Evolutionary conservation across 1,140 invertebrate genomes (phyloP).

Genomic region (Brachionus plicatilis): DNA sequence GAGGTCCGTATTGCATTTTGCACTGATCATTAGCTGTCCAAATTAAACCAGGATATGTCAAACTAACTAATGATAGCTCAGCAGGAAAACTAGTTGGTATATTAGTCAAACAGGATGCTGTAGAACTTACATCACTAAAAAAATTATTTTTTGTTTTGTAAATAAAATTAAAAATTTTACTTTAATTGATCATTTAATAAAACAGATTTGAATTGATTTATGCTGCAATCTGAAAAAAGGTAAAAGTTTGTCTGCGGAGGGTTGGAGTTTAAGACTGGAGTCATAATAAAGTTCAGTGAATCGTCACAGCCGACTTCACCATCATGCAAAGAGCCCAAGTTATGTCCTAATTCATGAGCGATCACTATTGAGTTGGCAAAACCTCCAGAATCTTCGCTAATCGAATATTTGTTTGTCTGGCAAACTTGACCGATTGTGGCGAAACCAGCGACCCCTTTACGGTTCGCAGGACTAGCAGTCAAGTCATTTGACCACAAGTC

Average conservation of each 20-base stretch:
- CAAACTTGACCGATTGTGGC: not conserved
- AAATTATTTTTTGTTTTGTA: not conserved
- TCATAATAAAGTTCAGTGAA: not conserved
- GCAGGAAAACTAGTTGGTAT: not conserved
- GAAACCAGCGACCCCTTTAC: not conserved
- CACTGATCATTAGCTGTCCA: constrained; percentile 21
- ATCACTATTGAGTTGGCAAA: not conserved
- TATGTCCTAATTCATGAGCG: constrained; percentile 17
- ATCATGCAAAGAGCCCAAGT: constrained; percentile 18
- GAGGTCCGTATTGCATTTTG: not conserved
- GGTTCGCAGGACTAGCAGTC: not conserved
- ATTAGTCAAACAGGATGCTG: not conserved
- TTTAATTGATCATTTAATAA: not conserved
- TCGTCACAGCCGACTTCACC: not conserved
- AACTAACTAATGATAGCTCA: not conserved
- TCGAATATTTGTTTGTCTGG: not conserved
- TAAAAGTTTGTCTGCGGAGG: constrained; percentile 16
- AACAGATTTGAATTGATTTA: not conserved
- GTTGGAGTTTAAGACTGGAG: not conserved
- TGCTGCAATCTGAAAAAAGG: not conserved
- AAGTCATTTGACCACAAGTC: constrained; percentile 19
- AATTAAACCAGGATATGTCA: not conserved
- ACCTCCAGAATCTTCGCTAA: not conserved
- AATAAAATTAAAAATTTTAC: not conserved
- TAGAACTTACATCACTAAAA: not conserved